Percentiles rank a stretch among this genome's conserved stretches.
phyloP scores from a whole-genome alignment of 2,113 vertebrate species.

The Fulica atra region DNA sequence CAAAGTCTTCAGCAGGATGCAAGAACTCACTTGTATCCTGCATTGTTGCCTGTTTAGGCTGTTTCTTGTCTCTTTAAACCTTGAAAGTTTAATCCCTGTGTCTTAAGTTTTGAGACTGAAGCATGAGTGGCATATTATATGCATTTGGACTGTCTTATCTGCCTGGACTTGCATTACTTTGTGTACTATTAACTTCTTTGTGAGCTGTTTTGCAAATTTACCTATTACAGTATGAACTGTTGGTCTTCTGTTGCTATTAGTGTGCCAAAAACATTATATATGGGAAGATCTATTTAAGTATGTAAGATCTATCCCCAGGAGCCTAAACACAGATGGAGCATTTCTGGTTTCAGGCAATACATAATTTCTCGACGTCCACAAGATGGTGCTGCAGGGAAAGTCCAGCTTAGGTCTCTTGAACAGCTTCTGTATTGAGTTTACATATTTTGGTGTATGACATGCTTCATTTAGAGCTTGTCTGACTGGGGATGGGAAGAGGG shows the following conservation, averaged over 20 bases:
- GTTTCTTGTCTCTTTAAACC: neutral
- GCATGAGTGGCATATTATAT: too few relatives aligned
- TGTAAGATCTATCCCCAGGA: neutral
- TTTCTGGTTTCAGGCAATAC: neutral
- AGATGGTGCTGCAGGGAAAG: slow-evolving; percentile 61
- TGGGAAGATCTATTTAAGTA: neutral
- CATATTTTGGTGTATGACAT: neutral
- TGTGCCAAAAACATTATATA: neutral
- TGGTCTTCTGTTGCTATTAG: neutral
- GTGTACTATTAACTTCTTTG: neutral
- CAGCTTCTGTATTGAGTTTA: neutral
- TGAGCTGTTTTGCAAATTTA: neutral
- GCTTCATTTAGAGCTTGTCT: neutral
- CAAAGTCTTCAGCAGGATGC: neutral
- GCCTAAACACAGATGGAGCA: neutral
- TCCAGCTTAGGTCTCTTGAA: neutral
- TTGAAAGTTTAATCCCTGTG: neutral
- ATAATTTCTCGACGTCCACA: slow-evolving; percentile 21
- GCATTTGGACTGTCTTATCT: neutral
- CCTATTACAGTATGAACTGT: neutral
- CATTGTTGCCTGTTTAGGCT: neutral
- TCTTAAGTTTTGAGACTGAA: neutral
- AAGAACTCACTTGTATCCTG: neutral
- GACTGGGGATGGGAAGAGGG: neutral
- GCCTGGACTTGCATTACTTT: neutral